Evolutionary conservation across 2,113 vertebrate species (phyloP), one percentile per base, ranked within the genome.

Genomic region (Nestor notabilis): DNA sequence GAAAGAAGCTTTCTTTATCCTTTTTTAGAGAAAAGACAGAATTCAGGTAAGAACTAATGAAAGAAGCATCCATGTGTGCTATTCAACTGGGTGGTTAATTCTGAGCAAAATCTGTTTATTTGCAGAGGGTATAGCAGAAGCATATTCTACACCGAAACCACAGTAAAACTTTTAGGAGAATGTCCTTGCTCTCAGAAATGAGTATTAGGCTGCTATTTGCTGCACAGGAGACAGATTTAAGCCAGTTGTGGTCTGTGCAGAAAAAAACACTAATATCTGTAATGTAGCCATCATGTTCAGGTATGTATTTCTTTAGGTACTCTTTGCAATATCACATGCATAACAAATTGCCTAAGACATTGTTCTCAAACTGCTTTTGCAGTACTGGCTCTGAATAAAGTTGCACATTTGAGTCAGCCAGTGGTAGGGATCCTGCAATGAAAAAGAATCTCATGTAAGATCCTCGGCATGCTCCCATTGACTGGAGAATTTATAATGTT

Each of bases 401-500:
- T 64, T 58, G 46, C 10, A 11, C 33, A 35, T 17, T 75, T 41
- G 25, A 80, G 41, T 29, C 44, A 83, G 81, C 5, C 56, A 49
- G 41, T 0, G 8, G 53, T 24, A 8, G 43, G 27, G 15, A 88
- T 49, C 49, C 83, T 63, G 39, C 31, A 58, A 33, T 1, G 2
- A 46, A 74, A 74, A 79, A 63, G 10, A 61, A 52, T 11, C 66
- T 61, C n/a, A 58, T 70, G 91, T 49, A 85, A 93, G 91, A 89
- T 43, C 87, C 87, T 77, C 44, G 75, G 65, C 63, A 74, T 80
- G 85, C 39, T 96, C 76, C 63, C 66, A 39, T 5, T 87, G 50
- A 79, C 47, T 87, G 61, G 43, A 90, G 52, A 81, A 93, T 94
- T 95, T 93, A 90, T 94, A 56, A 83, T 52, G 39, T 60, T 68